Evolutionary conservation across 2,113 vertebrate species (phyloP).

Genomic region (Malaclemys terrapin): DNA sequence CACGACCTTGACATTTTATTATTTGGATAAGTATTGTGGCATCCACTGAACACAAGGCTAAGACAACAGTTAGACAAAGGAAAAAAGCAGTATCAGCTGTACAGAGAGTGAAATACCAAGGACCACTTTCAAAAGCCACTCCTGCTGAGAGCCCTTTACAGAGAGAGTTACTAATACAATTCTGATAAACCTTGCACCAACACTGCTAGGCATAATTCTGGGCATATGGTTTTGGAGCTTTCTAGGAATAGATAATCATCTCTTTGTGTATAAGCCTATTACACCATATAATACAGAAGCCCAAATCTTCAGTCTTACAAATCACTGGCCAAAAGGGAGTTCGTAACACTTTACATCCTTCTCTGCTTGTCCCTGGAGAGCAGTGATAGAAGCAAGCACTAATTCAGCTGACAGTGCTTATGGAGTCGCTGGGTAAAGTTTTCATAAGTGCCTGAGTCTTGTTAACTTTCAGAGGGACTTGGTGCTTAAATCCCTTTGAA

Average conservation of each 20-base stretch:
- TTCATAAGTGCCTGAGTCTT: not conserved
- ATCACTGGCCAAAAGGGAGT: not conserved
- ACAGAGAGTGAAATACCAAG: fast-evolving
- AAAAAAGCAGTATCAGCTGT: not conserved
- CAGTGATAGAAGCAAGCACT: not conserved
- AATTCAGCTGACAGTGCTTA: not conserved
- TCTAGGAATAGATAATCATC: not conserved
- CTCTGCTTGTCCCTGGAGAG: not conserved
- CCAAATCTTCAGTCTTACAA: not conserved
- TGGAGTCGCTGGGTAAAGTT: not conserved
- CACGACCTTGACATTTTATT: not conserved
- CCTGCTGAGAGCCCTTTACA: not conserved
- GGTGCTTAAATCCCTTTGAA: not conserved
- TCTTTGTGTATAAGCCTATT: not conserved
- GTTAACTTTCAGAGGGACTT: not conserved
- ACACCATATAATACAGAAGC: not conserved
- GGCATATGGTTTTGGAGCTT: not conserved
- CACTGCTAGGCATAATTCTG: not conserved
- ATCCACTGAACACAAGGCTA: not conserved
- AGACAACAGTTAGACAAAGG: not conserved
- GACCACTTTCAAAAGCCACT: not conserved
- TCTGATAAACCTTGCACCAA: not conserved
- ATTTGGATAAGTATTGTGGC: not conserved
- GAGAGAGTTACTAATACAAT: not conserved
- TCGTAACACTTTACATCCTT: not conserved